Evolutionary conservation across 2,888 invertebrate species (phyloP), one percentile per base, ranked within the genome.

Genomic region (Synanthedon vespiformis): DNA sequence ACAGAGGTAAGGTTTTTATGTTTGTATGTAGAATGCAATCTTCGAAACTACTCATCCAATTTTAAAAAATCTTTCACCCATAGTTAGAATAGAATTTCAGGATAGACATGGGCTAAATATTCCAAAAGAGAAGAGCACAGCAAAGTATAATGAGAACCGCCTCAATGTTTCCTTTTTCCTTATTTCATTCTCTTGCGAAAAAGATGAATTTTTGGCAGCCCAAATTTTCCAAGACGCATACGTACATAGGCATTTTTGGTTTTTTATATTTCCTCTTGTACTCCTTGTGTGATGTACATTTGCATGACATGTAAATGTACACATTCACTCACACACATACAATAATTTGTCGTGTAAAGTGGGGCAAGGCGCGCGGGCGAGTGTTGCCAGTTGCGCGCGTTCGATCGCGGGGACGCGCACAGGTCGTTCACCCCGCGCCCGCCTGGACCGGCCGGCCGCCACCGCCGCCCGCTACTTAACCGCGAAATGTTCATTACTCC

Each of bases 331-430:
- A 44, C 44, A 44, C 44, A 44, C 44, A 44, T 44, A 44, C 13
- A 44, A 14, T 18, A 18, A 48, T 48, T 48, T 48, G 48, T 48
- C 48, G 48, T 48, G 48, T 48, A 65, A 67, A 65, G 64, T 61
- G 64, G 65, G 63, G 62, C 68, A 59, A 60, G 60, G 64, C 57
- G 58, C 59, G 61, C 59, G 61, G 60, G 59, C 57, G 62, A 55
- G 62, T 61, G 59, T 34, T 34, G 60, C 59, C 62, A 54, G 57
- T 59, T 56, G 64, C 63, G 67, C 63, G 77, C 74, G 78, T 77
- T 78, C 77, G 79, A 78, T 71, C 72, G 74, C 70, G 72, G 76
- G 76, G 82, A 82, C 82, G 83, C 82, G 80, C 78, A 72, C 59
- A 67, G 83, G 81, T 77, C 77, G 74, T 82, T 80, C 72, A 83